Evolutionary conservation across 2,113 vertebrate species (phyloP).

Genomic region (pig (Sus scrofa)): DNA sequence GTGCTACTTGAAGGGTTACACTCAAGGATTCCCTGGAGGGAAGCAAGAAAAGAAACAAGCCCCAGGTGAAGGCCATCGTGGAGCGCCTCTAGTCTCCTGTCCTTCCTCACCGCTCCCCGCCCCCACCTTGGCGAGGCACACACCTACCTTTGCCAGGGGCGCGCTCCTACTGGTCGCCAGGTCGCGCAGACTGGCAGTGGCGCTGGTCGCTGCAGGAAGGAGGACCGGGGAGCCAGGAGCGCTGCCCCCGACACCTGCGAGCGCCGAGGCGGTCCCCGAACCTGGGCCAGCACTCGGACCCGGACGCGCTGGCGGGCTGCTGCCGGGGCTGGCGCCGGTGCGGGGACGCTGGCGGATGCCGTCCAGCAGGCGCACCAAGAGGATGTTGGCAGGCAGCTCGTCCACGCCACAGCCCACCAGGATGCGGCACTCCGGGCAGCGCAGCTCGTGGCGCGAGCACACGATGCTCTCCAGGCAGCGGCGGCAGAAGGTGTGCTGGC

Average conservation of each 20-base stretch:
- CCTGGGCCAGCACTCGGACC: neutral
- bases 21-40: neutral
- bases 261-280: conserved; percentile 50
- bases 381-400: conserved; percentile 96
- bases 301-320: conserved; percentile 70
- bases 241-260: conserved; percentile 82
- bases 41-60: neutral
- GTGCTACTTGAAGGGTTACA: neutral
- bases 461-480: conserved; percentile 98
- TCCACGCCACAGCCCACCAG: conserved; percentile 97
- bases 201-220: conserved; percentile 84
- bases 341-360: conserved; percentile 95
- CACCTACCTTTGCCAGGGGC: conserved; percentile 90
- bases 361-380: conserved; percentile 95
- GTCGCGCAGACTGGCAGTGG: conserved; percentile 90
- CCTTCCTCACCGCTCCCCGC: neutral
- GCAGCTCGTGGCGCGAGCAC: conserved; percentile 95
- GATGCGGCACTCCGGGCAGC: conserved; percentile 97
- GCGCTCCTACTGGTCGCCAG: conserved; percentile 90
- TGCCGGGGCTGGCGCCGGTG: conserved; percentile 65
- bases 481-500: conserved; percentile 98
- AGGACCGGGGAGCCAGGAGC: conserved; percentile 66
- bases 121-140: neutral
- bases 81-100: neutral
- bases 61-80: neutral